Base-by-base conservation (phyloP, 1,140 invertebrate genomes). In the Grapholita molesta region DNA sequence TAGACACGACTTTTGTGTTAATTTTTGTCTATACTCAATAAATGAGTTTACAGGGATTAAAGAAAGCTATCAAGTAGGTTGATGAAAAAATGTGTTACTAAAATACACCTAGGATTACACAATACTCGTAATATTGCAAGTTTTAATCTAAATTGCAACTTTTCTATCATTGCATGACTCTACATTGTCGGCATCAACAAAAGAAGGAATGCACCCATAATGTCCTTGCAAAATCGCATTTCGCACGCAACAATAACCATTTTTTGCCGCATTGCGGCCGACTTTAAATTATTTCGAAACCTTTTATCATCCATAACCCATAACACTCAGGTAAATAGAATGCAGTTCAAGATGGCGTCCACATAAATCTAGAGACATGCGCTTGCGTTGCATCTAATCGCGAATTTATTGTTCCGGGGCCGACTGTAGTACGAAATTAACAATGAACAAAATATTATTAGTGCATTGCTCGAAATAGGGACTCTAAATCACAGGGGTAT, bases 391-490 rank as follows among this genome's bases (percentile, higher is more conserved):
- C 77, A 82, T 80, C 85, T 92, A 92, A 92, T 92, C 90, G 86
- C 52, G 80, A 86, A 92, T 92, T 92, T 92, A 92, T 92, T 87
- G 83, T 86, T 79, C 57, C 71, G 72, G 86, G 88, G 89, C 86
- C 79, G 74, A 73, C 72, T 68, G 76, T 85, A 71, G 78, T 91
- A 83, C 70, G 77, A 85, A 52, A 88, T 86, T 91, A 88, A 91
- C 88, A 90, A 90, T 85, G 82, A 78, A 83, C 85, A 87, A 83
- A 84, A 70, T 89, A 88, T 89, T 87, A 88, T 89, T 85, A 84
- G 55, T 61, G 25, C 55, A 61, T 71, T 84, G 77, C 84, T 80
- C 75, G 70, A 83, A 72, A 83, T 79, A 82, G 80, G 82, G 78
- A 76, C 76, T 65, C 72, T 85, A 86, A 88, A 85, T 86, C 78